Conservation (phyloP, 1,140 invertebrate genomes). For the Drosophila ficusphila region DNA sequence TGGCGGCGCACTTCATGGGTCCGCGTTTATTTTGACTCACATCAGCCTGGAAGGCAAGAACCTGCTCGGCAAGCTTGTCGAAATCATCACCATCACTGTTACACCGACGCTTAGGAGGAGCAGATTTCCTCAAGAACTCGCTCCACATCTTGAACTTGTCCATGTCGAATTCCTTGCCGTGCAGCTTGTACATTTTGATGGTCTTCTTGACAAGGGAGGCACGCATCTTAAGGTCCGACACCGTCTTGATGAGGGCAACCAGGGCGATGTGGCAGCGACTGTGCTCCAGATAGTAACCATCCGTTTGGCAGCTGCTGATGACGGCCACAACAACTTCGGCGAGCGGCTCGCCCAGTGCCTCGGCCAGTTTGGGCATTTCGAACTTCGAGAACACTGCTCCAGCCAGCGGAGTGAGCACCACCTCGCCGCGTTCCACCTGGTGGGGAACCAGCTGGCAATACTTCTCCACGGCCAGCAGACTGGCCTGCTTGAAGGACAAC, state of each 20-base stretch:
- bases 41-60: conserved; percentile 25
- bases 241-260: conserved; percentile 38
- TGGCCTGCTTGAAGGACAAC: conserved; percentile 66
- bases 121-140: conserved; percentile 7
- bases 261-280: conserved; percentile 63
- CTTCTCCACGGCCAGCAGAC: conserved; percentile 58
- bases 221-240: conserved; percentile 35
- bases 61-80: conserved; percentile 25
- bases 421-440: conserved; percentile 32
- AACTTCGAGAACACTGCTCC: conserved; percentile 49
- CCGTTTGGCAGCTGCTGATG: conserved; percentile 65
- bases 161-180: conserved; percentile 51
- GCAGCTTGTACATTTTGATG: conserved; percentile 56
- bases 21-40: neutral
- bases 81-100: neutral
- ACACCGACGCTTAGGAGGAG: neutral
- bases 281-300: conserved; percentile 49
- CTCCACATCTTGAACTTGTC: conserved; percentile 28
- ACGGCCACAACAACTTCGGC: conserved; percentile 44
- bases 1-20: conserved; percentile 24
- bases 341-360: conserved; percentile 34
- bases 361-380: conserved; percentile 42
- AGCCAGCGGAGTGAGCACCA: conserved; percentile 62
- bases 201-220: conserved; percentile 48
- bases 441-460: conserved; percentile 61